Percentiles rank a stretch among this genome's conserved stretches.
phyloP scores from a whole-genome alignment of 2,888 invertebrate species.

The Molanna angustata region DNA sequence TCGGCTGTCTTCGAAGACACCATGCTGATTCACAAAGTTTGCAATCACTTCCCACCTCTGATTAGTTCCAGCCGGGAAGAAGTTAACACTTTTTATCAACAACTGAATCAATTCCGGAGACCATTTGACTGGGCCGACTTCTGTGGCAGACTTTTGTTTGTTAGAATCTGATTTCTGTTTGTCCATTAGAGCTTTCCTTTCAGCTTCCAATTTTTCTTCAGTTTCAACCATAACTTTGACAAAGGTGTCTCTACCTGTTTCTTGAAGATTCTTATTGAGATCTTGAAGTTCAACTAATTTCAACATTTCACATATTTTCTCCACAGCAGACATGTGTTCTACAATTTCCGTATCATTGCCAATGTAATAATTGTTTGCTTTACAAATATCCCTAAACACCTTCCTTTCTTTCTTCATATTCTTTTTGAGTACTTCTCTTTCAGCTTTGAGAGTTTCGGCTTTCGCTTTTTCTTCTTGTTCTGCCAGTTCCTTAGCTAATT shows the following conservation, averaged over 20 bases:
- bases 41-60: slow-evolving; percentile 95
- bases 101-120: slow-evolving; percentile 80
- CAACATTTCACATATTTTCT: slow-evolving; percentile 84
- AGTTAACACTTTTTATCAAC: slow-evolving; percentile 94
- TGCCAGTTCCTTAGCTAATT: slow-evolving; percentile 70
- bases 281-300: slow-evolving; percentile 70
- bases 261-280: slow-evolving; percentile 67
- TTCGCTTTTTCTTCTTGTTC: slow-evolving; percentile 80
- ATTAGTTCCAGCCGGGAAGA: slow-evolving; percentile 96
- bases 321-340: slow-evolving; percentile 85
- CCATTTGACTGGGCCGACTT: slow-evolving; percentile 67
- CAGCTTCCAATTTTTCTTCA: slow-evolving; percentile 74
- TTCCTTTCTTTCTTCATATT: slow-evolving; percentile 86
- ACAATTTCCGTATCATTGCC: slow-evolving; percentile 70
- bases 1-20: slow-evolving; percentile 56
- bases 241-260: slow-evolving; percentile 62
- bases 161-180: slow-evolving; percentile 36
- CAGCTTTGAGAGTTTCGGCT: slow-evolving; percentile 78
- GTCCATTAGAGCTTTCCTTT: slow-evolving; percentile 61
- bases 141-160: slow-evolving; percentile 34
- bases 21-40: slow-evolving; percentile 90
- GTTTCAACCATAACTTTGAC: slow-evolving; percentile 65
- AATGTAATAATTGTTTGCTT: slow-evolving; percentile 78
- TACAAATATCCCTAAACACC: slow-evolving; percentile 72
- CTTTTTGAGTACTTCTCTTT: slow-evolving; percentile 82